These are phyloP conservation scores for Raja brachyura DNA, from an alignment of 2,113 vertebrate species.

Conservation along the genomic window DNA sequence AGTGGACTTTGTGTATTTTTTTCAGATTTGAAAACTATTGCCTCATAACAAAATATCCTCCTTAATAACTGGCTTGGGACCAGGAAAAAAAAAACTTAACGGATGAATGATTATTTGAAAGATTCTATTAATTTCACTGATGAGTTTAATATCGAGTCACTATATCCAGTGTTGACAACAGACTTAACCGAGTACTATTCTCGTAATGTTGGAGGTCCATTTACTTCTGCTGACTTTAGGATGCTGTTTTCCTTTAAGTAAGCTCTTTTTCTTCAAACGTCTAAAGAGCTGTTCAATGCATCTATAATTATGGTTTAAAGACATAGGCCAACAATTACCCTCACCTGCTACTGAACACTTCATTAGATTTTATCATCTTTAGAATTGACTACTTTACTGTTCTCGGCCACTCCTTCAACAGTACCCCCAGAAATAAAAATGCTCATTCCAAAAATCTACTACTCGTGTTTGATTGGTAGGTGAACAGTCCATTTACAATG, in stretches of 20 bases:
- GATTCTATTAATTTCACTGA: not conserved
- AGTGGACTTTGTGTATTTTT: not conserved
- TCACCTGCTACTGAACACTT: not conserved
- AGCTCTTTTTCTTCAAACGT: not conserved
- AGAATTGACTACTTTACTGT: not conserved
- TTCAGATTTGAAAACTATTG: not conserved
- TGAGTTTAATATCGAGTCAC: not conserved
- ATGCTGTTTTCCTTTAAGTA: not conserved
- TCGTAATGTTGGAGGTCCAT: not conserved
- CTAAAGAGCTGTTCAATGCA: not conserved
- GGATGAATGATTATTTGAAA: not conserved
- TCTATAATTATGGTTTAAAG: not conserved
- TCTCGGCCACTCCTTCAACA: not conserved
- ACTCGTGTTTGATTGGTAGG: not conserved
- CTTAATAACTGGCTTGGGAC: not conserved
- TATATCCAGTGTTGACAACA: not conserved
- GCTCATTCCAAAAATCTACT: not conserved
- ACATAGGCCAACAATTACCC: not conserved
- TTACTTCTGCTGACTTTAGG: not conserved
- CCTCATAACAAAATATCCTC: not conserved
- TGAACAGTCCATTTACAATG: no score
- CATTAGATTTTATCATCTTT: not conserved
- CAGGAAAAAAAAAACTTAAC: not conserved
- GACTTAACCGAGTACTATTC: not conserved
- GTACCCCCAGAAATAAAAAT: not conserved